Evolutionary conservation across 2,113 vertebrate genomes (phyloP).

Genomic region (Ancistrus triradiatus): DNA sequence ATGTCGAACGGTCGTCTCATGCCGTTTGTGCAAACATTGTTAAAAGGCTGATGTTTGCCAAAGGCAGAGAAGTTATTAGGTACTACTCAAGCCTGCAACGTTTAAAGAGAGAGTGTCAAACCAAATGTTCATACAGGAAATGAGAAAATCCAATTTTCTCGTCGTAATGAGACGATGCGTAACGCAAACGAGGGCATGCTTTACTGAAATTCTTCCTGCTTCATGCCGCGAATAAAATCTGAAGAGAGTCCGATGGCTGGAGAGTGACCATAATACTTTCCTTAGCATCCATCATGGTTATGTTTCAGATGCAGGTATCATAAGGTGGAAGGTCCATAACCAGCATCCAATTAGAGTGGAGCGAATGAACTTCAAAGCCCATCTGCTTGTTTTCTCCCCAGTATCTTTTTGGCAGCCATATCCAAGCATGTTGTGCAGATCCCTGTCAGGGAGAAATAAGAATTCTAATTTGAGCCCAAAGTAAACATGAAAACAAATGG

Average conservation of each 20-base stretch:
- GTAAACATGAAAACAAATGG: neutral
- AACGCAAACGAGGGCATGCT: neutral
- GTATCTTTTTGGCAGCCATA: constrained; percentile 31
- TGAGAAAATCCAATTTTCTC: constrained; percentile 18
- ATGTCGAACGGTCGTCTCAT: constrained; percentile 26
- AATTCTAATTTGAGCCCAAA: neutral
- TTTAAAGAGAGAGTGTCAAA: constrained; percentile 2
- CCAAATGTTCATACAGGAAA: constrained; percentile 34
- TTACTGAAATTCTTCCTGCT: neutral
- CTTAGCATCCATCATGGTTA: constrained; percentile 17
- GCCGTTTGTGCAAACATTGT: constrained; percentile 30
- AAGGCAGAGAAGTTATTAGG: constrained; percentile 29
- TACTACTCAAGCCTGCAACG: constrained; percentile 1
- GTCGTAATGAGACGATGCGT: constrained; percentile 9
- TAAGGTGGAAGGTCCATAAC: too few species aligned
- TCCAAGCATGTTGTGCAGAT: neutral
- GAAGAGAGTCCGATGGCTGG: constrained; percentile 39
- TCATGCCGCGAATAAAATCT: constrained; percentile 12
- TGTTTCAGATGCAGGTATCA: neutral
- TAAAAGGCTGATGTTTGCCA: neutral
- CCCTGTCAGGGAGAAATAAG: neutral
- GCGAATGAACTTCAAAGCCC: constrained; percentile 26
- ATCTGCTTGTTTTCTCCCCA: too few species aligned
- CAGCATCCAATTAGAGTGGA: constrained; percentile 32
- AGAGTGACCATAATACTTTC: constrained; percentile 32